Base-by-base conservation (phyloP, 2,797 vertebrate genomes). In the Luscinia megarhynchos region DNA sequence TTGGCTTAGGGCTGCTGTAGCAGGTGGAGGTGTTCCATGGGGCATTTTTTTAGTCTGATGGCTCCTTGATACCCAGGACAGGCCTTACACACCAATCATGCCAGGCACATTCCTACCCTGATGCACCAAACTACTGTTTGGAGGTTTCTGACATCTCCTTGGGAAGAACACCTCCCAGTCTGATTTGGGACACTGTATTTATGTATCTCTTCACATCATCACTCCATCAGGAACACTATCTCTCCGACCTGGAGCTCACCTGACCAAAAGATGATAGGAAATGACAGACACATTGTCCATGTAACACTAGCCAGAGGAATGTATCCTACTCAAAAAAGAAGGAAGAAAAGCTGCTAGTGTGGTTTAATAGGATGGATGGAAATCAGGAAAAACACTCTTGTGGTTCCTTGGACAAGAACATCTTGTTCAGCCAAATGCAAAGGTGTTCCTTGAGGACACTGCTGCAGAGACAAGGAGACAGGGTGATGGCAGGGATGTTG, bases 341-440 rank as follows among this genome's bases (percentile, higher is more conserved):
- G 70, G 59, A 79, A 29, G 67, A 79, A 90, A 84, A 94, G n/a
- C 63, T 89, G 36, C 68, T 53, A 36, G 27, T 59, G 40, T 51
- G 55, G 58, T 79, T 92, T 92, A 36, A 2, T 8, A 62, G 30
- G 58, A 54, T 32, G 63, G 58, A 51, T 82, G 63, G 59, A 90
- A 94, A 79, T 74, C 73, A 51, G 80, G 70, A 79, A 78, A 75
- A 86, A 24, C 21, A 43, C 51, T 38, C 16, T 15, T 79, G 94
- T 82, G 74, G 74, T 53, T 93, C 67, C 74, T 79, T 59, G 48
- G 78, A 92, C 29, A 2, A 79, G 96, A 95, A 92, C 67, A 76
- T 92, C 90, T 76, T 24, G 92, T 93, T 96, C 91, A 87, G 74
- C 26, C 74, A 76, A 94, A 92, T 90, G 84, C 84, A 94, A 94